Evolutionary conservation across 2,888 invertebrate species (phyloP).

Genomic region (Athalia circularis): DNA sequence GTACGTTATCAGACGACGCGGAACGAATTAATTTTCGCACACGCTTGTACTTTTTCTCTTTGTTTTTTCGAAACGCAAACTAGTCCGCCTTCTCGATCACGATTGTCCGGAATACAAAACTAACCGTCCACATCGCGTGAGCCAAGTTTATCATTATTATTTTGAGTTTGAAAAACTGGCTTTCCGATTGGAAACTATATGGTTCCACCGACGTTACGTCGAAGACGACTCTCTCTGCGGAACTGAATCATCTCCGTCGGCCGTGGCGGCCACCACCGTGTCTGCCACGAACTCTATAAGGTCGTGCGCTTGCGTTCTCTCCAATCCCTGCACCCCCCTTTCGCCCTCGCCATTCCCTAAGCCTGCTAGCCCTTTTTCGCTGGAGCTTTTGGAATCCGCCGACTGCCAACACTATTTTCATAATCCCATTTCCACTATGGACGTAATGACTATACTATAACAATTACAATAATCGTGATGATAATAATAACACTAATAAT

Average conservation of each 20-base stretch:
- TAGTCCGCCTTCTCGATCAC: neutral
- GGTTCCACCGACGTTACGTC: neutral
- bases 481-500: slow-evolving; percentile 1
- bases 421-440: slow-evolving; percentile 22
- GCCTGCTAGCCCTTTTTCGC: slow-evolving; percentile 11
- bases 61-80: no score
- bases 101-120: neutral
- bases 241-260: slow-evolving; percentile 27
- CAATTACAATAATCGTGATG: slow-evolving; percentile 7
- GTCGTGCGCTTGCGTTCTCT: slow-evolving; percentile 41
- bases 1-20: no score
- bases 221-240: slow-evolving; percentile 19
- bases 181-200: neutral
- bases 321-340: neutral
- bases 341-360: neutral
- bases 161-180: neutral
- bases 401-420: slow-evolving; percentile 56
- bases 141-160: no score
- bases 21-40: no score
- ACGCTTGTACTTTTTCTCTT: no score
- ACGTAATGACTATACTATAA: slow-evolving; percentile 7
- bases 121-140: no score
- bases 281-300: slow-evolving; percentile 42
- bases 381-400: slow-evolving; percentile 58
- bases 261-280: slow-evolving; percentile 25